Evolutionary conservation across 2,888 invertebrate species (phyloP), one percentile per base, ranked within the genome.

Genomic region (Phasia obesa): DNA sequence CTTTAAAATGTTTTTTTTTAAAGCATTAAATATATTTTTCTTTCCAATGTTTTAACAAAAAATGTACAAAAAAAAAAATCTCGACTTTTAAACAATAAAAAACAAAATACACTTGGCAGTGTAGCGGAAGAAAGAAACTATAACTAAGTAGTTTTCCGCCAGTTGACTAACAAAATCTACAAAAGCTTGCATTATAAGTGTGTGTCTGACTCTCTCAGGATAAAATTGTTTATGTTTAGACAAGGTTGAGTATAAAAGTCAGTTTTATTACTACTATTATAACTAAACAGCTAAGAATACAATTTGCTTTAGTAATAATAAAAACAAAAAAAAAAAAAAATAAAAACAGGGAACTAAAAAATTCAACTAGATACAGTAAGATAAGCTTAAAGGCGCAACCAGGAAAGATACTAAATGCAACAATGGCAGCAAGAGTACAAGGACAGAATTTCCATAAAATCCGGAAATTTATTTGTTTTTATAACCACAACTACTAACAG

Each of bases 401-500:
- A 79, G 65, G 70, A 75, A 70, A 79, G 70, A 79, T 75, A 83
- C 9, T 78, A 79, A 71, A 71, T 70, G 51, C 38, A 51, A 51
- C 42, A 71, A 62, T 75, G 55, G 67, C 60, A 74, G 51, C 49
- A 47, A 53, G 17, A 73, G 17, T 13, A 70, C 38, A 69, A 65
- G 55, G 31, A 57, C 44, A 55, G 51, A 73, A 73, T 75, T 83
- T 75, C 71, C 59, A 83, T 79, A 79, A 75, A 83, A 83, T 76
- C 83, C 79, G 75, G 78, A 83, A 83, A 83, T 83, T 79, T 83
- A 79, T 79, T 79, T 76, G 75, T 79, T 79, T 83, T 70, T 75
- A 57, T 49, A 81, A 79, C 60, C 70, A 71, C 86, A 75, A 84
- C 83, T 85, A 84, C 79, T 62, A 81, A 60, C 80, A 67, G 25